A percentile compares a stretch with the other conserved stretches of the same genome.
These are phyloP conservation scores for Drosophila merina DNA, from an alignment of 2,888 invertebrate species.

Conservation along the genomic window DNA sequence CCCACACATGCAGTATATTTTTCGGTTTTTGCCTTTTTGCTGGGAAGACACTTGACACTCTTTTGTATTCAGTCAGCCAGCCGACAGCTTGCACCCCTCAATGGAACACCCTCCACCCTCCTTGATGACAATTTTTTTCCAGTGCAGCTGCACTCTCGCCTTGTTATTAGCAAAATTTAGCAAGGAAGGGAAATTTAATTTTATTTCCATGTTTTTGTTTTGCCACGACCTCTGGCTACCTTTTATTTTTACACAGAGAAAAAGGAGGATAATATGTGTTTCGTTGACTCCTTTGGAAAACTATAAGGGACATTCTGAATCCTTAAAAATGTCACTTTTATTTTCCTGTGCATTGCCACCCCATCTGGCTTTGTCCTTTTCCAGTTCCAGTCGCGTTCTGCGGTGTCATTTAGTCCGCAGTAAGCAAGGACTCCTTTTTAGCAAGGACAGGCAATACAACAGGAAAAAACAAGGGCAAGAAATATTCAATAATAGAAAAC, in stretches of 20 bases:
- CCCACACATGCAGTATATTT: constrained; percentile 13
- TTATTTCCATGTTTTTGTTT: constrained; percentile 75
- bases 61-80: constrained; percentile 73
- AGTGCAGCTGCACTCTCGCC: constrained; percentile 66
- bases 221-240: neutral
- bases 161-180: constrained; percentile 75
- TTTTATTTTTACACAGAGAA: constrained; percentile 1
- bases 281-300: too few relatives aligned
- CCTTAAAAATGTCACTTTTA: neutral
- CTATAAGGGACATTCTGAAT: too few relatives aligned
- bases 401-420: constrained; percentile 73
- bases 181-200: constrained; percentile 77
- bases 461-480: constrained; percentile 26
- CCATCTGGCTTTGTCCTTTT: constrained; percentile 49
- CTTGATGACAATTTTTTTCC: neutral
- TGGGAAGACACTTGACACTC: constrained; percentile 76
- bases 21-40: constrained; percentile 66
- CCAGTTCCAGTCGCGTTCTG: constrained; percentile 63
- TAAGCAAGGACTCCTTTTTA: constrained; percentile 40
- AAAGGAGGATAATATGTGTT: too few relatives aligned
- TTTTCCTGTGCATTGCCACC: constrained; percentile 19
- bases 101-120: constrained; percentile 4
- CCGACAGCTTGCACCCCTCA: constrained; percentile 53
- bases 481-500: constrained; percentile 78
- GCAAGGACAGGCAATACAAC: constrained; percentile 16